Conservation (phyloP, 1,140 invertebrate species). For the Acromyrmex echinatior region DNA sequence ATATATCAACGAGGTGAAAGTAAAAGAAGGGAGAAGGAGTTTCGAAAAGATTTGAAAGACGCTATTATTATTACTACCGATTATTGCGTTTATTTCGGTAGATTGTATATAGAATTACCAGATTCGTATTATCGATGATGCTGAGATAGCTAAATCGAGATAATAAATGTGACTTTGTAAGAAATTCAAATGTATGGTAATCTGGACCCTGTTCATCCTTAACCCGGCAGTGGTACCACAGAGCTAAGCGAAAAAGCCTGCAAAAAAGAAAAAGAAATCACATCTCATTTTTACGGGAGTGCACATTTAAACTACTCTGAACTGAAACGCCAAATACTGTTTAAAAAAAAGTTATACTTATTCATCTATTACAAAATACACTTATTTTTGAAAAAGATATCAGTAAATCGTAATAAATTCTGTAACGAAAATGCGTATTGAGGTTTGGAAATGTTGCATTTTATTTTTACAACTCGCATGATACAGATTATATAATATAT, state of each 20-base stretch:
- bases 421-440: conserved; percentile 26
- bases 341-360: neutral
- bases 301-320: neutral
- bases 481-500: neutral
- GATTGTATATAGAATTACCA: conserved; percentile 79
- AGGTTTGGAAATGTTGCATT: neutral
- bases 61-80: conserved; percentile 71
- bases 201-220: conserved; percentile 65
- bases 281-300: neutral
- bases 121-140: conserved; percentile 78
- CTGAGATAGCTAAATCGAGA: conserved; percentile 77
- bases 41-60: conserved; percentile 73
- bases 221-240: conserved; percentile 50
- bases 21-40: conserved; percentile 65
- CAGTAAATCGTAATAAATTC: conserved; percentile 12
- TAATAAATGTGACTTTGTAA: conserved; percentile 83
- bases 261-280: neutral
- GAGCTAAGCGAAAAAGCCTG: neutral
- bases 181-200: conserved; percentile 77
- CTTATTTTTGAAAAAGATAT: neutral
- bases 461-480: neutral
- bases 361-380: neutral
- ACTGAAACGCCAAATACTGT: neutral
- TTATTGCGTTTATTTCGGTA: conserved; percentile 75
- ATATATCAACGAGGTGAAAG: conserved; percentile 75